Conservation (phyloP, 2,113 vertebrate species). For the Abramis brama region DNA sequence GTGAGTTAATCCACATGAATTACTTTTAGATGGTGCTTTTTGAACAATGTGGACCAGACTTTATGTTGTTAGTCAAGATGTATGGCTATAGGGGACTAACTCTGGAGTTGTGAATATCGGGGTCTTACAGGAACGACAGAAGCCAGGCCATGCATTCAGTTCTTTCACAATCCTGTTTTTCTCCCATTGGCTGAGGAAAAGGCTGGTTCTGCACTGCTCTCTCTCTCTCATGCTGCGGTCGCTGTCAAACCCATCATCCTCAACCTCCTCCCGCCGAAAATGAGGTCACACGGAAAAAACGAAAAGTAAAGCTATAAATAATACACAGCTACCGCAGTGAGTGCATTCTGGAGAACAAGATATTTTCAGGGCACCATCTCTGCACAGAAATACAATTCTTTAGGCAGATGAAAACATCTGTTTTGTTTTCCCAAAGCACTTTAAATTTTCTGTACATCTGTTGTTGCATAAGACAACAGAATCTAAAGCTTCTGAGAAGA, state of each 20-base stretch:
- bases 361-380: slow-evolving; percentile 46
- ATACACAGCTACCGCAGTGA: slow-evolving; percentile 47
- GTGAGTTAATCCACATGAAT: background rate
- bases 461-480: slow-evolving; percentile 24
- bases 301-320: slow-evolving; percentile 63
- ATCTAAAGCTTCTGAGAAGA: background rate
- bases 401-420: slow-evolving; percentile 5
- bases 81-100: background rate
- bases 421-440: slow-evolving; percentile 15
- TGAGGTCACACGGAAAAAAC: slow-evolving; percentile 58
- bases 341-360: slow-evolving; percentile 53
- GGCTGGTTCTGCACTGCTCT: slow-evolving; percentile 13
- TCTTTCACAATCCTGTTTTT: background rate
- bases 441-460: background rate
- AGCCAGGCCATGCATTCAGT: background rate
- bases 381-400: slow-evolving; percentile 31
- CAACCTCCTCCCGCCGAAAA: slow-evolving; percentile 42
- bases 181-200: background rate
- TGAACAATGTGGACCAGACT: background rate
- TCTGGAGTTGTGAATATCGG: background rate
- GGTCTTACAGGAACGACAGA: background rate
- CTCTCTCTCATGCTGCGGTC: slow-evolving; percentile 37
- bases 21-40: no score
- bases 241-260: slow-evolving; percentile 60
- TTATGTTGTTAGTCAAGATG: background rate